phyloP scores from a whole-genome alignment of 2,797 vertebrate species.

The Pseudomugil gertrudae region DNA sequence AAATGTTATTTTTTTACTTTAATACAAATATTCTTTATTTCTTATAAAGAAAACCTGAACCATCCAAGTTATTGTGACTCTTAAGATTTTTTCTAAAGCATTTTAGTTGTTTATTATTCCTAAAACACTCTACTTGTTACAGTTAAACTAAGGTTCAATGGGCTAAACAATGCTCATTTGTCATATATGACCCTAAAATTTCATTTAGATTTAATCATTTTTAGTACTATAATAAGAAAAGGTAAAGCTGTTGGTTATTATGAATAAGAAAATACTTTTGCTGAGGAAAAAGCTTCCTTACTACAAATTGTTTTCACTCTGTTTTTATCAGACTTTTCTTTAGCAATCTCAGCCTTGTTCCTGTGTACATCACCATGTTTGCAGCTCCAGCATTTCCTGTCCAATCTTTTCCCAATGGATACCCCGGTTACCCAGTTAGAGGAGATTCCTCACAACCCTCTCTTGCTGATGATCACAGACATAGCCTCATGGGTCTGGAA shows the following conservation, averaged over 20 bases:
- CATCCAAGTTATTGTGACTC: not conserved
- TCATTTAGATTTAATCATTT: not conserved
- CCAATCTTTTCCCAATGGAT: constrained; percentile 93
- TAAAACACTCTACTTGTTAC: not conserved
- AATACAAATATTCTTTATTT: not conserved
- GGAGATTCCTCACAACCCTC: constrained; percentile 89
- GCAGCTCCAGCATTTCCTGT: constrained; percentile 90
- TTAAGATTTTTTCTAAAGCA: too few relatives aligned
- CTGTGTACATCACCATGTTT: constrained; percentile 28
- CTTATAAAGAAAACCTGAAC: not conserved
- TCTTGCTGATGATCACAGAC: constrained; percentile 90
- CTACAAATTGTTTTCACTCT: not conserved
- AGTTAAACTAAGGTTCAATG: not conserved
- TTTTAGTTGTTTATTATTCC: not conserved
- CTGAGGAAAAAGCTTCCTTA: not conserved
- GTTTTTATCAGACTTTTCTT: not conserved
- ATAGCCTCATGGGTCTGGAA: constrained; percentile 90
- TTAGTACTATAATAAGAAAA: not conserved
- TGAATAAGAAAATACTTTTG: not conserved
- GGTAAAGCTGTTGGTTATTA: not conserved
- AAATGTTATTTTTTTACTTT: not conserved
- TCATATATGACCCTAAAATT: not conserved
- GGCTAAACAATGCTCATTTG: not conserved
- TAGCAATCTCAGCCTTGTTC: not conserved
- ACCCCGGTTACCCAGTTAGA: constrained; percentile 89